Evolutionary conservation across 2,113 vertebrate genomes (phyloP).

Genomic region (Periophthalmus modestus): DNA sequence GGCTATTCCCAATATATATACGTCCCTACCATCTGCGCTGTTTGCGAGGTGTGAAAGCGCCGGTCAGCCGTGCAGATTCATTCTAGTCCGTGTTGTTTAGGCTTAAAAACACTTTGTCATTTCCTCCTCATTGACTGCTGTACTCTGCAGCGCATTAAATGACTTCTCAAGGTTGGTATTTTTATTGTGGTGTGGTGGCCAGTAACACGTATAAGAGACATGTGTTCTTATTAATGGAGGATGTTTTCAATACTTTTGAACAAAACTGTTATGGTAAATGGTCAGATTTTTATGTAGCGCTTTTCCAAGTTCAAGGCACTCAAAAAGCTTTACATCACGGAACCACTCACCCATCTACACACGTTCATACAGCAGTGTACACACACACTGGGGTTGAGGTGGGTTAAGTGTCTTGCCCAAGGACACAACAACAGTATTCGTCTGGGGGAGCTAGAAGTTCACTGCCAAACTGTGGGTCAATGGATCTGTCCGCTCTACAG

Average conservation of each 20-base stretch:
- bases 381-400: no score
- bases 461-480: no score
- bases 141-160: constrained; percentile 7
- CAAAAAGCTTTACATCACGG: no score
- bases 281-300: no score
- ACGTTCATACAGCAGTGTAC: no score
- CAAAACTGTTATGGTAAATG: no score
- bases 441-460: no score
- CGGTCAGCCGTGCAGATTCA: background rate
- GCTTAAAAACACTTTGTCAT: constrained; percentile 25
- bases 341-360: no score
- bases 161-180: constrained; percentile 13
- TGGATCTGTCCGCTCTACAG: no score
- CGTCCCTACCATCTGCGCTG: constrained; percentile 15
- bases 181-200: background rate
- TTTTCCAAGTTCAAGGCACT: no score
- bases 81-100: constrained; percentile 18
- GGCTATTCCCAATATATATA: constrained; percentile 6
- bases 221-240: background rate
- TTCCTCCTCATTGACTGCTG: constrained; percentile 24
- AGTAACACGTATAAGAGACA: constrained; percentile 4
- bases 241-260: background rate
- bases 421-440: no score
- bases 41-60: background rate
- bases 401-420: no score